Evolutionary conservation across 1,140 invertebrate genomes (phyloP).

Genomic region (Bombus superbus): DNA sequence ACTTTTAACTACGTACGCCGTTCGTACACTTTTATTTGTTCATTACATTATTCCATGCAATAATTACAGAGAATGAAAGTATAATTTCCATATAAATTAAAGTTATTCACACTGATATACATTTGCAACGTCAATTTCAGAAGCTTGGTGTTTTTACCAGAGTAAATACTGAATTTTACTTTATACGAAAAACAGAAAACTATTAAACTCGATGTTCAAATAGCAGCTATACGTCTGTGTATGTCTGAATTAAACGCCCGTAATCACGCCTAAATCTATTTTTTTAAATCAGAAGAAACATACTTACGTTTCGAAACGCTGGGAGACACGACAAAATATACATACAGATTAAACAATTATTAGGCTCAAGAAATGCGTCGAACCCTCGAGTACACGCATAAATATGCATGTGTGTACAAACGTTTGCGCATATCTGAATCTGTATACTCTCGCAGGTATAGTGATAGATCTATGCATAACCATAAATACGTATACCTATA

Average conservation of each 20-base stretch:
- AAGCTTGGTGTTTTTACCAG: neutral
- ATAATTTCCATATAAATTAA: neutral
- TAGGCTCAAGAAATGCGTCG: neutral
- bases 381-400: neutral
- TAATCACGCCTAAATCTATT: neutral
- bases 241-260: neutral
- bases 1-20: neutral
- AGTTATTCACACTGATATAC: neutral
- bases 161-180: neutral
- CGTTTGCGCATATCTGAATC: neutral
- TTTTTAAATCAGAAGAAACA: neutral
- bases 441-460: neutral
- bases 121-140: neutral
- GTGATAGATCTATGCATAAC: neutral
- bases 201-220: neutral
- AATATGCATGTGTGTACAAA: slow-evolving; percentile 11
- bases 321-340: neutral
- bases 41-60: neutral
- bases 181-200: neutral
- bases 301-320: neutral
- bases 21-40: neutral
- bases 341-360: neutral
- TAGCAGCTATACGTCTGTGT: neutral
- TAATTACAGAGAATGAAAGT: neutral
- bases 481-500: neutral